Conservation (phyloP, 2,113 vertebrate genomes). For the Thalassarche chlororhynchos region DNA sequence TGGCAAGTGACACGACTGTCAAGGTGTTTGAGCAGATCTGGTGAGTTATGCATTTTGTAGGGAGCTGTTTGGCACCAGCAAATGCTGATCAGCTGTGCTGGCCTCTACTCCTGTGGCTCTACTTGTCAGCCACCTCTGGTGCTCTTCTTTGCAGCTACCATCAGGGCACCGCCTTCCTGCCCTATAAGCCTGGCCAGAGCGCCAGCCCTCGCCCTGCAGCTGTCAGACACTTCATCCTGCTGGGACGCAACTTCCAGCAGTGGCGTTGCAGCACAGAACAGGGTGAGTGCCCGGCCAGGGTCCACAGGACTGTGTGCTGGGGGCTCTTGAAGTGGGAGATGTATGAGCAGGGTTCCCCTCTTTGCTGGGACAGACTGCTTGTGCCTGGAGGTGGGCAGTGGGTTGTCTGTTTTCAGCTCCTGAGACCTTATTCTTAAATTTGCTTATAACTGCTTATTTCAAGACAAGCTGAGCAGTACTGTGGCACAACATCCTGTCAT, state of each 20-base stretch:
- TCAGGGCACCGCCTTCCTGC: slow-evolving; percentile 73
- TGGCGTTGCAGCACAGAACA: slow-evolving; percentile 93
- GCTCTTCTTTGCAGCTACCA: slow-evolving; percentile 71
- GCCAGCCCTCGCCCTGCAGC: slow-evolving; percentile 74
- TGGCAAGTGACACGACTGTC: slow-evolving; percentile 90
- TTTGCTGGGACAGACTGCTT: neutral
- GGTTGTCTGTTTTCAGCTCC: neutral
- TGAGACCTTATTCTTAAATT: neutral
- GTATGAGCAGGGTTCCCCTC: neutral
- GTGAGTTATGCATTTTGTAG: slow-evolving; percentile 32
- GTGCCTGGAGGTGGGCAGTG: neutral
- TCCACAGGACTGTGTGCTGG: neutral
- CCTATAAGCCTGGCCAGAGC: slow-evolving; percentile 75
- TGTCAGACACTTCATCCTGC: slow-evolving; percentile 84
- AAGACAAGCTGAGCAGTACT: neutral
- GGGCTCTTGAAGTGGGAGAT: neutral
- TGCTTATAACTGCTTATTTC: neutral
- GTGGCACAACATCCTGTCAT: neutral
- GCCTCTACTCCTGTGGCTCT: neutral
- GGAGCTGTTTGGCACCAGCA: neutral
- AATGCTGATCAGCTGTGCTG: neutral
- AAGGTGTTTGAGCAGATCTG: slow-evolving; percentile 89
- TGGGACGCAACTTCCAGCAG: slow-evolving; percentile 95
- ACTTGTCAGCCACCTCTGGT: neutral
- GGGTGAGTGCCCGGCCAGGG: slow-evolving; percentile 70